Conservation (phyloP, 2,113 vertebrate species). For the Colossoma macropomum region DNA sequence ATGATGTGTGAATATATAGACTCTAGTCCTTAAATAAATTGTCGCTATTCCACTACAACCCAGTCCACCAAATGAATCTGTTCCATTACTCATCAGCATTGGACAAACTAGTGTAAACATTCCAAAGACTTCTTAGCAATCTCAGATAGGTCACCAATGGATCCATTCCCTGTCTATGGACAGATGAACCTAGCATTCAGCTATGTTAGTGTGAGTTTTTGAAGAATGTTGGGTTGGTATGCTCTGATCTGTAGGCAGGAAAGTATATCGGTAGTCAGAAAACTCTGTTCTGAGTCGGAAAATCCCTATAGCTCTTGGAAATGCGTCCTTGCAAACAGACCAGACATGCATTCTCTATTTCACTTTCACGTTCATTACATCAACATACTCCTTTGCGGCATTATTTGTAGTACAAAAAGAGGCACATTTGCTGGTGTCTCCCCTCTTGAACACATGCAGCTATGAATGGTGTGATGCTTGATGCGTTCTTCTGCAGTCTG, state of each 20-base stretch:
- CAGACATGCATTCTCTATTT: background rate
- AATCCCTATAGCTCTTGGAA: background rate
- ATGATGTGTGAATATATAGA: too few species aligned
- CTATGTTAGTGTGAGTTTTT: background rate
- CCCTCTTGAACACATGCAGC: background rate
- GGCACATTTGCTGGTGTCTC: background rate
- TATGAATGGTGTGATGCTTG: conserved; percentile 28
- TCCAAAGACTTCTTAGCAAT: too few species aligned
- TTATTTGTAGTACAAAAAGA: conserved; percentile 18
- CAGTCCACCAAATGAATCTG: too few species aligned
- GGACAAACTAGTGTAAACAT: too few species aligned
- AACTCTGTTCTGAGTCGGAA: background rate
- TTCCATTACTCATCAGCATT: too few species aligned
- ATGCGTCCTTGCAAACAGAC: background rate
- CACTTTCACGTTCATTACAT: conserved; percentile 10
- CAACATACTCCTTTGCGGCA: background rate
- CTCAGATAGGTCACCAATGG: too few species aligned
- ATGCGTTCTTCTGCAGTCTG: conserved; percentile 41
- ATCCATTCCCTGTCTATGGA: background rate
- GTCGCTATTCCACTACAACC: too few species aligned
- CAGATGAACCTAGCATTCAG: background rate
- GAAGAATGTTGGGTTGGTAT: background rate
- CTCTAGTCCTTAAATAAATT: too few species aligned
- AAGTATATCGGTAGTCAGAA: background rate
- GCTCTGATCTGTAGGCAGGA: background rate